Evolutionary conservation across 1,140 invertebrate genomes (phyloP).

Genomic region (Cyclina sinensis): DNA sequence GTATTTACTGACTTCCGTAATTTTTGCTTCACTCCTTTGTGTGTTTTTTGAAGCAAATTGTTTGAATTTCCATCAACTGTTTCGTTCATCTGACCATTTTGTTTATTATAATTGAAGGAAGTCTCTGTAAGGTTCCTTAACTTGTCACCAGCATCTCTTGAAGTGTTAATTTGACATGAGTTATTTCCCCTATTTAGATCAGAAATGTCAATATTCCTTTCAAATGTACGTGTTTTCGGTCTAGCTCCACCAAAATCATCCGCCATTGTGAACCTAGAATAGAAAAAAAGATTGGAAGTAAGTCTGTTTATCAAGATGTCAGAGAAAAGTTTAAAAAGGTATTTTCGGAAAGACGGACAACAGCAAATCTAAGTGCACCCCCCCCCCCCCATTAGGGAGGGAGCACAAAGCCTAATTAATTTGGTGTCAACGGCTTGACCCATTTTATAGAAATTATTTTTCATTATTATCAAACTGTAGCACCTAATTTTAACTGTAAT

Average conservation of each 20-base stretch:
- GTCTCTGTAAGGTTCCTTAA: background rate
- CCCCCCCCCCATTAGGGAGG: too few relatives aligned
- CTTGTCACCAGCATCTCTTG: background rate
- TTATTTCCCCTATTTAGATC: background rate
- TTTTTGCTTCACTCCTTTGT: background rate
- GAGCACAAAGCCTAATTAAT: too few relatives aligned
- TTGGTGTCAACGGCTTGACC: too few relatives aligned
- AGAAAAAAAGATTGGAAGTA: background rate
- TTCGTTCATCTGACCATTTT: background rate
- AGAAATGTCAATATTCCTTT: background rate
- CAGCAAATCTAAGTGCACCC: too few relatives aligned
- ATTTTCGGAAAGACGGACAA: too few relatives aligned
- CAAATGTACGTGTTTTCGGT: background rate
- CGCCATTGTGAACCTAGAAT: background rate
- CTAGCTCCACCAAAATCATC: conserved; percentile 10
- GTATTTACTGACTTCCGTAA: too few relatives aligned
- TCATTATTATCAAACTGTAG: too few relatives aligned
- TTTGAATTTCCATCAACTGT: background rate
- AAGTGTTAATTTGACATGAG: background rate
- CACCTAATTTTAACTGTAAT: too few relatives aligned
- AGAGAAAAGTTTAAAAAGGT: too few relatives aligned
- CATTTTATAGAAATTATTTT: too few relatives aligned
- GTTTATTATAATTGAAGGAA: background rate
- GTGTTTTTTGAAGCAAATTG: background rate
- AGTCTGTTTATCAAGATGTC: too few relatives aligned